Evolutionary conservation across 2,113 vertebrate species (phyloP), one percentile per base, ranked within the genome.

Genomic region (Atractosteus spatula): DNA sequence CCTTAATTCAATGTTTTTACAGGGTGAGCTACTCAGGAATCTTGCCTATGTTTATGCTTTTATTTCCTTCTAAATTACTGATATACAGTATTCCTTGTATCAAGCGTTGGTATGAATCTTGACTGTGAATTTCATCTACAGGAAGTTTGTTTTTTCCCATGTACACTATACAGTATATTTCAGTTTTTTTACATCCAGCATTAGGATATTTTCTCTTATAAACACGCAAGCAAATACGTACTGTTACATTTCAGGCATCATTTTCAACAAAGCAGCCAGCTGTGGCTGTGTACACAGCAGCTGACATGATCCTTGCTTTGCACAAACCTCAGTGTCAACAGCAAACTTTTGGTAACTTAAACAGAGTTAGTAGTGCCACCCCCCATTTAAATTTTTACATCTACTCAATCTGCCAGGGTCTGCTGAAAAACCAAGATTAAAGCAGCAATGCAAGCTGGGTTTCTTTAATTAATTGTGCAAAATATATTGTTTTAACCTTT

Each of bases 401-500:
- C 41, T 56, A 8, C 68, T 12, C 14, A 41, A 70, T 66, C 14
- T 14, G 8, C n/a, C 51, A 44, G 44, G 44, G 43, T 43, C 44
- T 71, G 45, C 71, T 55, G 13, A 64, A 77, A 63, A 47, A 42
- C 41, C 70, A 29, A 68, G 54, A 89, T 87, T 85, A 90, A 90
- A 89, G 86, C 74, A 41, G 16, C 72, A 71, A 73, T 85, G 85
- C 83, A 84, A 84, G 84, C 78, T 68, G 80, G 86, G 89, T 84
- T 79, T 84, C 78, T 76, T 77, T 89, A 88, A 91, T 90, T 78
- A 87, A 91, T 85, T 87, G 84, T 84, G 83, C 82, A 74, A 78
- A 86, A 81, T 81, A 87, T 90, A 88, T 89, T 91, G 83, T 83
- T 87, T 91, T 90, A 90, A 90, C 88, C 86, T 89, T 84, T 89